These are phyloP conservation scores for Acanthopleura granulata DNA, from an alignment of 2,888 invertebrate species.

Conservation along the genomic window DNA sequence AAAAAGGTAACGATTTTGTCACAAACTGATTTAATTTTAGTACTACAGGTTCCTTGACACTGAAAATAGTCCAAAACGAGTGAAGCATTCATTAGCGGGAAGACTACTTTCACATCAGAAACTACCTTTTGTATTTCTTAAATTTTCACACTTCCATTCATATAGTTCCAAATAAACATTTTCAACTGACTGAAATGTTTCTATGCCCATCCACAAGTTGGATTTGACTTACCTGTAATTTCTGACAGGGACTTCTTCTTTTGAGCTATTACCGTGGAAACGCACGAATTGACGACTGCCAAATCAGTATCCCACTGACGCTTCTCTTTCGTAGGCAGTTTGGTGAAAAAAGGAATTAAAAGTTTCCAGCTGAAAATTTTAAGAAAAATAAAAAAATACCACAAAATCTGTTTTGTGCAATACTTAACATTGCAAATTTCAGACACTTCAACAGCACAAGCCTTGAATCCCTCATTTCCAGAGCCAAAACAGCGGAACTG, in stretches of 20 bases:
- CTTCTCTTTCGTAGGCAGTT: constrained; percentile 8
- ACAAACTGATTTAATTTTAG: too few species aligned
- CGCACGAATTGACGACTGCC: not conserved
- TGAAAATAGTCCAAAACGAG: too few species aligned
- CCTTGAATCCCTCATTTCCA: not conserved
- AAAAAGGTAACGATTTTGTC: too few species aligned
- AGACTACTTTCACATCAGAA: too few species aligned
- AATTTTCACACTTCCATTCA: too few species aligned
- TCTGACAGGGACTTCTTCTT: not conserved
- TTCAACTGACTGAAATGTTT: too few species aligned
- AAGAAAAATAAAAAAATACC: not conserved
- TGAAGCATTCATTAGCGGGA: too few species aligned
- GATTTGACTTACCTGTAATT: constrained; percentile 3
- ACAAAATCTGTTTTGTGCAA: not conserved
- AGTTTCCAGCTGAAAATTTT: constrained; percentile 10
- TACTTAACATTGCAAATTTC: not conserved
- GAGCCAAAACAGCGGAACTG: too few species aligned
- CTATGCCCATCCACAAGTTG: too few species aligned
- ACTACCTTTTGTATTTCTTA: too few species aligned
- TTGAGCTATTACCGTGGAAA: not conserved
- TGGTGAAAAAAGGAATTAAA: constrained; percentile 9
- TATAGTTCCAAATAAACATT: too few species aligned
- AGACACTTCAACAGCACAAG: not conserved
- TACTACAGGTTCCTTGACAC: too few species aligned
- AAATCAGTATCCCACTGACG: not conserved